Evolutionary conservation across 1,140 invertebrate genomes (phyloP), one percentile per base, ranked within the genome.

Genomic region (Myzus persicae): DNA sequence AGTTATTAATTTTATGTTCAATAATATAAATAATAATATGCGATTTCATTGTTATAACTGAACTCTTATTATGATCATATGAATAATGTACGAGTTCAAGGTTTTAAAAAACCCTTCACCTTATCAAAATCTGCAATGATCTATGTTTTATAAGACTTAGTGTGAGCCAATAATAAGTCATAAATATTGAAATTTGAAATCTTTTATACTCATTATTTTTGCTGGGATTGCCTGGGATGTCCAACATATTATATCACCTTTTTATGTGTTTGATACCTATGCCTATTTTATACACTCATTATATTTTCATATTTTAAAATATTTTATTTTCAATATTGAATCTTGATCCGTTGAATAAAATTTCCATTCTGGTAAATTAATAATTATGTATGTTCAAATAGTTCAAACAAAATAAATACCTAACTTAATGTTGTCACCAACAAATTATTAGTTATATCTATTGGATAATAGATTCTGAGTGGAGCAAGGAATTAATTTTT

Each of bases 1-100:
- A 76, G n/a, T n/a, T 76, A 76, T 76, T 76, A 11, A 38, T 38
- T 38, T 24, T 82, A 38, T 7, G 76, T 82, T 36, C 36, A 24
- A 36, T 85, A n/a, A 85, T 31, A 24, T 40, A 84, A 84, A 40
- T 42, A 42, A 40, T 31, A 40, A 40, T 42, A 26, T n/a, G 44
- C 36, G 3, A 54, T 90, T 90, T 90, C 26, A 67, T 67, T 67
- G 42, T 42, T 90, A 14, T 67, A 67, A 42, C 67, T 90, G 14
- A 67, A 67, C 26, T 59, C 24, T 5, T 18, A 14, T 76, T 76
- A 90, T 59, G 14, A 38, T 40, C 31, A 67, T 76, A n/a, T 42
- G 84, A 85, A 38, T 42, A 31, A 54, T 89, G 87, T 36, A 92
- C 14, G 44, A 92, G 90, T 92, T 92, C 90, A 92, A 92, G 90